phyloP scores from a whole-genome alignment of 2,888 invertebrate genomes.

The Xestobium rufovillosum region DNA sequence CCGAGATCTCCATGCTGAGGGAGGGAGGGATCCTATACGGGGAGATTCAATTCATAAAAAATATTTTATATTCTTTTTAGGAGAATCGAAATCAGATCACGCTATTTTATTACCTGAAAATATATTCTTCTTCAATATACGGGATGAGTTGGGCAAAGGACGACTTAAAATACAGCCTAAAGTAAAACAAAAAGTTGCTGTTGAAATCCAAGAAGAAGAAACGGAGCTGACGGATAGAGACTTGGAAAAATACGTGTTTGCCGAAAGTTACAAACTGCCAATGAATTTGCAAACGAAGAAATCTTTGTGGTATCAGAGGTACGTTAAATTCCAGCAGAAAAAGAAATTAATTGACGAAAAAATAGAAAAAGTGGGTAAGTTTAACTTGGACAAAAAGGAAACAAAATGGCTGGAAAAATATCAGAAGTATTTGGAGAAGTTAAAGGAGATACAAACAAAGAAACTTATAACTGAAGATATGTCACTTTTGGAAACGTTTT shows the following conservation, averaged over 20 bases:
- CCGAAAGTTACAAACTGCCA: slow-evolving; percentile 26
- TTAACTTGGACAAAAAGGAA: slow-evolving; percentile 16
- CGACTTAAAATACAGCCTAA: slow-evolving; percentile 13
- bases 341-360: slow-evolving; percentile 14
- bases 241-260: slow-evolving; percentile 31
- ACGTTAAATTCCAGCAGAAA: slow-evolving; percentile 17
- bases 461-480: slow-evolving; percentile 13
- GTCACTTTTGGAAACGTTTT: slow-evolving; percentile 14
- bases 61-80: no score
- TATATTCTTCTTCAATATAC: slow-evolving; percentile 30
- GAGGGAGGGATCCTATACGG: no score
- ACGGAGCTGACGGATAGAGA: slow-evolving; percentile 16
- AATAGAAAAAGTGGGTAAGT: slow-evolving; percentile 11
- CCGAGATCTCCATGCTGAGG: no score
- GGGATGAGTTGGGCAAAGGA: slow-evolving; percentile 29
- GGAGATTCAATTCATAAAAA: no score
- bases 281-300: slow-evolving; percentile 20
- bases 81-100: slow-evolving; percentile 23
- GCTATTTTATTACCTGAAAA: slow-evolving; percentile 33
- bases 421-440: slow-evolving; percentile 13
- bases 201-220: slow-evolving; percentile 12
- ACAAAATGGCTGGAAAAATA: slow-evolving; percentile 19
- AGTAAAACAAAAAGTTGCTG: slow-evolving; percentile 11
- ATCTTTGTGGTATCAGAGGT: slow-evolving; percentile 22
- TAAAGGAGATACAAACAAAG: slow-evolving; percentile 13